phyloP scores from a whole-genome alignment of 2,113 vertebrate genomes.

The Dipodomys ordii region DNA sequence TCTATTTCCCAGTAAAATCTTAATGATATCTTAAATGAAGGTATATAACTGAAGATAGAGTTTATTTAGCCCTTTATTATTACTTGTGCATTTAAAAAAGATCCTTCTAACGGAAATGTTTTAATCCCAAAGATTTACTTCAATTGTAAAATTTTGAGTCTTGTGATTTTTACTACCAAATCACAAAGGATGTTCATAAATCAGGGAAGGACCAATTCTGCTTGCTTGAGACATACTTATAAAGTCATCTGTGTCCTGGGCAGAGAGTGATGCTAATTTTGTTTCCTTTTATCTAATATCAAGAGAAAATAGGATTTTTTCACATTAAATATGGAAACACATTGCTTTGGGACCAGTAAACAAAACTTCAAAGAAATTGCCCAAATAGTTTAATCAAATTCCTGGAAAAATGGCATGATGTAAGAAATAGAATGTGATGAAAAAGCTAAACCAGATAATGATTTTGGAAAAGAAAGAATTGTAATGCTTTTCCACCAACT shows the following conservation, averaged over 20 bases:
- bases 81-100: not conserved
- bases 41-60: not conserved
- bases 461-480: slow-evolving; percentile 25
- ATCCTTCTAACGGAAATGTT: not conserved
- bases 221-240: not conserved
- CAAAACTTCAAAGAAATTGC: slow-evolving; percentile 30
- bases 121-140: not conserved
- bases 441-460: slow-evolving; percentile 7
- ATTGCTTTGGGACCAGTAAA: slow-evolving; percentile 12
- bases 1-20: not conserved
- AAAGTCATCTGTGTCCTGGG: not conserved
- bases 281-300: not conserved
- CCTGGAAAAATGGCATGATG: not conserved
- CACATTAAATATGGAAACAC: slow-evolving; percentile 6
- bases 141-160: not conserved
- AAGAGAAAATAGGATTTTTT: not conserved
- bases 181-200: not conserved
- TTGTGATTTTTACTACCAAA: not conserved
- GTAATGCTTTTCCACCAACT: not conserved
- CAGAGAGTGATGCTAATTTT: not conserved
- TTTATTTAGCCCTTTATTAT: not conserved
- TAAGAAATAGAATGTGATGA: slow-evolving; percentile 39
- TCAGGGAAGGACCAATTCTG: not conserved
- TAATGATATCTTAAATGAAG: not conserved
- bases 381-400: slow-evolving; percentile 29